These are phyloP conservation scores for Amiota communis DNA, from an alignment of 2,888 invertebrate species.

Conservation along the genomic window DNA sequence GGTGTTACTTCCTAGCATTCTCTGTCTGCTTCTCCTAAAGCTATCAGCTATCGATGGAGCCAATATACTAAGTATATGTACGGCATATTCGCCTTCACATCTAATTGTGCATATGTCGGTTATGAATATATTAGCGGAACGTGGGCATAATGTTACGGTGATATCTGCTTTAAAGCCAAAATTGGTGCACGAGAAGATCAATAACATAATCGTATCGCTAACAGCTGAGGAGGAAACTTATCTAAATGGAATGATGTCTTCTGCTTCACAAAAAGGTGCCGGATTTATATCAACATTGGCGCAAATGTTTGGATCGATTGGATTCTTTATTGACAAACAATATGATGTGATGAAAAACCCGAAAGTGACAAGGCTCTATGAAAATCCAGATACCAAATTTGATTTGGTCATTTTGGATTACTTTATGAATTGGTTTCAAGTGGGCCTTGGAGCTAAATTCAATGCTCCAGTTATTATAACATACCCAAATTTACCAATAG, in stretches of 20 bases:
- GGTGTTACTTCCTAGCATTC: no score
- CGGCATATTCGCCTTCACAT: constrained; percentile 66
- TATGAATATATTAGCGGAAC: constrained; percentile 59
- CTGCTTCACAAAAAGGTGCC: not conserved
- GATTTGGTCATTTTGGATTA: constrained; percentile 67
- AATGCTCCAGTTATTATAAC: constrained; percentile 60
- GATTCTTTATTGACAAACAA: constrained; percentile 51
- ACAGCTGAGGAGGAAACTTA: constrained; percentile 41
- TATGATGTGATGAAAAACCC: constrained; percentile 48
- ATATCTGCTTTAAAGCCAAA: constrained; percentile 57
- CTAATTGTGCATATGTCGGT: constrained; percentile 66
- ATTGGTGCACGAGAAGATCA: constrained; percentile 41
- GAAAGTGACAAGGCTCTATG: constrained; percentile 57
- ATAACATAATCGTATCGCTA: constrained; percentile 51
- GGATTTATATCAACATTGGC: constrained; percentile 18
- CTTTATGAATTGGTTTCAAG: constrained; percentile 63
- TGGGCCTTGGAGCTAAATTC: constrained; percentile 62
- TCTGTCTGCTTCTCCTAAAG: not conserved
- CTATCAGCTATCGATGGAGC: constrained; percentile 43
- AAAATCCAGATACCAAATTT: constrained; percentile 56
- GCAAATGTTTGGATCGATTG: constrained; percentile 39
- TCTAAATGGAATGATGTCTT: constrained; percentile 17
- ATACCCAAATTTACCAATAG: constrained; percentile 46
- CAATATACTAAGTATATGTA: constrained; percentile 67
- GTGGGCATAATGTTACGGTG: constrained; percentile 70